Percentiles rank a stretch among this genome's conserved stretches.
These are phyloP conservation scores for Scaptomyza flava DNA, from an alignment of 2,888 invertebrate genomes.

Conservation along the genomic window DNA sequence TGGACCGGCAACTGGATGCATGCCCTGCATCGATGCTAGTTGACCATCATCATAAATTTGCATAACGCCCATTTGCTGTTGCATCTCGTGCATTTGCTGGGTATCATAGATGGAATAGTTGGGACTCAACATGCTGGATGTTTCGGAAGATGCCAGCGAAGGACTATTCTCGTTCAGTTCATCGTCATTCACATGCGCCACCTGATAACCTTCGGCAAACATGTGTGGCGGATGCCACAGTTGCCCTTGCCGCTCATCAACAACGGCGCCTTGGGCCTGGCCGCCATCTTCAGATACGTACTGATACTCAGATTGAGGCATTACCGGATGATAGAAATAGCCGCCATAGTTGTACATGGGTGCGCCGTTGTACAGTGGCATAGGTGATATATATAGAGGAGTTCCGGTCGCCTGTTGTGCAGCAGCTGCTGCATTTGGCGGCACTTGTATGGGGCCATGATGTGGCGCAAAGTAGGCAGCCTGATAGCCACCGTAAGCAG, in stretches of 20 bases:
- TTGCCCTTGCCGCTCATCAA: slow-evolving; percentile 74
- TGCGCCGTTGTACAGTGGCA: slow-evolving; percentile 77
- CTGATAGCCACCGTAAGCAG: slow-evolving; percentile 74
- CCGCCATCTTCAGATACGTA: slow-evolving; percentile 76
- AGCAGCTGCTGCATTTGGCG: slow-evolving; percentile 61
- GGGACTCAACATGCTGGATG: slow-evolving; percentile 83
- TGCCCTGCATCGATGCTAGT: slow-evolving; percentile 62
- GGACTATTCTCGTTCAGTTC: slow-evolving; percentile 83
- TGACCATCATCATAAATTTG: slow-evolving; percentile 82
- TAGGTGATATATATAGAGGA: slow-evolving; percentile 77
- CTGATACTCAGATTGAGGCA: slow-evolving; percentile 81
- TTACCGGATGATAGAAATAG: slow-evolving; percentile 73
- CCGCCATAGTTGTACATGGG: slow-evolving; percentile 79
- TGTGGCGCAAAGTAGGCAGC: slow-evolving; percentile 77
- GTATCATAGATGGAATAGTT: slow-evolving; percentile 82
- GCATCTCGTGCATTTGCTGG: slow-evolving; percentile 81
- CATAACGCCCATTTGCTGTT: slow-evolving; percentile 83
- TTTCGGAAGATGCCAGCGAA: slow-evolving; percentile 81
- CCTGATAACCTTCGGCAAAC: slow-evolving; percentile 81
- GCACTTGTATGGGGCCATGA: slow-evolving; percentile 76
- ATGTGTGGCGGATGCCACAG: slow-evolving; percentile 81
- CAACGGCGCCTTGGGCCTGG: slow-evolving; percentile 63
- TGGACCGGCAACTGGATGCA: slow-evolving; percentile 64
- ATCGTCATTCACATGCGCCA: slow-evolving; percentile 65
- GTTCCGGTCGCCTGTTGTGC: slow-evolving; percentile 83